Conservation (phyloP, 2,888 invertebrate species). For the Pomacea canaliculata region DNA sequence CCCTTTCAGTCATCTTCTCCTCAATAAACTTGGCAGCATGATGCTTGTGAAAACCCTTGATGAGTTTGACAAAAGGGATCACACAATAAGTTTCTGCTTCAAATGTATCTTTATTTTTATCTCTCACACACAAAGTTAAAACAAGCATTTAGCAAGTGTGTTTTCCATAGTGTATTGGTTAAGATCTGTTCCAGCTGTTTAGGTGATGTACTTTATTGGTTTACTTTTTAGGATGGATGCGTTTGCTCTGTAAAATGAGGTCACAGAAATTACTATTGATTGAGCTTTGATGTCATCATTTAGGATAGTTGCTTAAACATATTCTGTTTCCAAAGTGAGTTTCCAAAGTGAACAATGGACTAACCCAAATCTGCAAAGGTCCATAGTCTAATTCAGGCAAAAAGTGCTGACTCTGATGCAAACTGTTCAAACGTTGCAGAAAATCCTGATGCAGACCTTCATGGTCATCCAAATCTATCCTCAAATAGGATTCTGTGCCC, state of each 20-base stretch:
- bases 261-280: too few relatives aligned
- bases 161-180: too few relatives aligned
- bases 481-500: constrained; percentile 41
- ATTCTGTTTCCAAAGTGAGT: background rate
- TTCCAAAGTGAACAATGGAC: background rate
- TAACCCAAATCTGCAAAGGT: constrained; percentile 1
- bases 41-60: constrained; percentile 34
- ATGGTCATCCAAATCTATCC: constrained; percentile 39
- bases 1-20: constrained; percentile 26
- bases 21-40: constrained; percentile 32
- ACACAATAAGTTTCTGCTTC: background rate
- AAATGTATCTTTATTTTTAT: too few relatives aligned
- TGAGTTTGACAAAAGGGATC: background rate
- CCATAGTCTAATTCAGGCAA: constrained; percentile 33
- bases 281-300: too few relatives aligned
- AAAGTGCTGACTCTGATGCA: constrained; percentile 19
- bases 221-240: too few relatives aligned
- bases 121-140: too few relatives aligned
- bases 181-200: too few relatives aligned
- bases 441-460: constrained; percentile 39
- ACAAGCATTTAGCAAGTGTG: too few relatives aligned
- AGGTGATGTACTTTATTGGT: too few relatives aligned
- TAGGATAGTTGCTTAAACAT: too few relatives aligned
- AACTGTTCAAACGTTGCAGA: constrained; percentile 29
- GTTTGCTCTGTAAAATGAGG: too few relatives aligned